Conservation (phyloP, 2,888 invertebrate species). For the Hydrotaea diabolus region DNA sequence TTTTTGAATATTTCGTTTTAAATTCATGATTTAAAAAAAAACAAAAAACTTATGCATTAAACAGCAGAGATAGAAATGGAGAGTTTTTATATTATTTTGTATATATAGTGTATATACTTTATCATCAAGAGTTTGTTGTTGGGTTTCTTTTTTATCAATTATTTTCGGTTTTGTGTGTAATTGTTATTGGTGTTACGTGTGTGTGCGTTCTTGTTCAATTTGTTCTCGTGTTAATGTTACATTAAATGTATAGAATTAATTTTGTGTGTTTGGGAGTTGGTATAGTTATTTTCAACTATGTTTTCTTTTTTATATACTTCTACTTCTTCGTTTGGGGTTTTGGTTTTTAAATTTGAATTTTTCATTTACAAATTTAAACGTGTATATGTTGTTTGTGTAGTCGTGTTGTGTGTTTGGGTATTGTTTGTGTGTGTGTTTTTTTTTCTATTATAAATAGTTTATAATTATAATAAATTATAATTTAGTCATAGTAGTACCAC, state of each 20-base stretch:
- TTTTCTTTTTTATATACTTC: constrained; percentile 27
- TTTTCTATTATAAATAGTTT: constrained; percentile 38
- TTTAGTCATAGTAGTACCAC: constrained; percentile 66
- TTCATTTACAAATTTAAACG: constrained; percentile 65
- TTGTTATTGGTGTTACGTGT: background rate
- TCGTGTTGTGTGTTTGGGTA: constrained; percentile 39
- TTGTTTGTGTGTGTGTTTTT: constrained; percentile 27
- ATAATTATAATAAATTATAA: constrained; percentile 58
- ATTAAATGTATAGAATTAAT: constrained; percentile 59
- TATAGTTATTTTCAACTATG: constrained; percentile 4
- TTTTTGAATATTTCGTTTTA: constrained; percentile 4
- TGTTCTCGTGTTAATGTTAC: constrained; percentile 27
- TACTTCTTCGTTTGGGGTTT: background rate
- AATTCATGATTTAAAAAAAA: background rate
- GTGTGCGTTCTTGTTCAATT: background rate
- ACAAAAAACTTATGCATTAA: constrained; percentile 59
- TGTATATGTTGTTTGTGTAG: constrained; percentile 35
- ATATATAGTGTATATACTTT: background rate
- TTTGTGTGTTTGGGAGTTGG: constrained; percentile 48
- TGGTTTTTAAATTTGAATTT: constrained; percentile 54
- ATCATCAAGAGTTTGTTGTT: background rate
- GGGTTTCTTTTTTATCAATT: constrained; percentile 2
- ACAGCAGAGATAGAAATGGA: background rate
- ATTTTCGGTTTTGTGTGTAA: constrained; percentile 56
- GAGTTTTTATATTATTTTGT: constrained; percentile 4